Percentiles rank a stretch among this genome's conserved stretches.
phyloP scores from a whole-genome alignment of 2,113 vertebrate species.

The Helogale parvula region DNA sequence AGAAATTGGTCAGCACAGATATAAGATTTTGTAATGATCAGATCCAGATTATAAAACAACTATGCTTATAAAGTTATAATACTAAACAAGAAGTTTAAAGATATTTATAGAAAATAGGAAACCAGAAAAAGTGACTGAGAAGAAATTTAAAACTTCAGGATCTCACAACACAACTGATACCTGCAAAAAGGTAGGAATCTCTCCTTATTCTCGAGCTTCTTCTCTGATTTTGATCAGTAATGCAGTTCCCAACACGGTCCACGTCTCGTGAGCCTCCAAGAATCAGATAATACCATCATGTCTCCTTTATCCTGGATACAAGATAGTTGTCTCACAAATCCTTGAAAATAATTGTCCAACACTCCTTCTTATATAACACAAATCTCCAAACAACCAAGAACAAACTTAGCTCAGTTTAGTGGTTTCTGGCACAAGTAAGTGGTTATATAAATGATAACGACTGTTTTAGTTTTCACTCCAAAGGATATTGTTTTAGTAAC shows the following conservation, averaged over 20 bases:
- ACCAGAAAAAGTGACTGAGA: conserved; percentile 21
- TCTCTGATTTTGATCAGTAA: neutral
- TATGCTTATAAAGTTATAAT: neutral
- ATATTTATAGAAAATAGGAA: conserved; percentile 6
- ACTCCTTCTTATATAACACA: neutral
- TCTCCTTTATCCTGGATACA: neutral
- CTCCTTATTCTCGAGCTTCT: neutral
- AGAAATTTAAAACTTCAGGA: conserved; percentile 43
- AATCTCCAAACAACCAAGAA: neutral
- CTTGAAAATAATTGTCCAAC: neutral
- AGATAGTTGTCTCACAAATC: neutral
- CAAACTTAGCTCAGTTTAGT: neutral
- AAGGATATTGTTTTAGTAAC: neutral
- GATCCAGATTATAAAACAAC: neutral
- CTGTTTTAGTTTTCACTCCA: neutral
- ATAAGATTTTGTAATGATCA: neutral
- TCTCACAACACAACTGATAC: conserved; percentile 8
- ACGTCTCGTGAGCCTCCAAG: neutral
- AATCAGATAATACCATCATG: neutral
- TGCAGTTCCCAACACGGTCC: neutral
- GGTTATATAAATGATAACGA: neutral
- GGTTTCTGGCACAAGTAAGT: neutral
- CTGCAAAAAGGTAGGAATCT: neutral
- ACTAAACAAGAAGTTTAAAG: neutral
- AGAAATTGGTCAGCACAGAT: neutral